A percentile compares a stretch with the other conserved stretches of the same genome.
These are phyloP conservation scores for Mormyrus iriodes DNA, from an alignment of 2,113 vertebrate genomes.

Conservation along the genomic window DNA sequence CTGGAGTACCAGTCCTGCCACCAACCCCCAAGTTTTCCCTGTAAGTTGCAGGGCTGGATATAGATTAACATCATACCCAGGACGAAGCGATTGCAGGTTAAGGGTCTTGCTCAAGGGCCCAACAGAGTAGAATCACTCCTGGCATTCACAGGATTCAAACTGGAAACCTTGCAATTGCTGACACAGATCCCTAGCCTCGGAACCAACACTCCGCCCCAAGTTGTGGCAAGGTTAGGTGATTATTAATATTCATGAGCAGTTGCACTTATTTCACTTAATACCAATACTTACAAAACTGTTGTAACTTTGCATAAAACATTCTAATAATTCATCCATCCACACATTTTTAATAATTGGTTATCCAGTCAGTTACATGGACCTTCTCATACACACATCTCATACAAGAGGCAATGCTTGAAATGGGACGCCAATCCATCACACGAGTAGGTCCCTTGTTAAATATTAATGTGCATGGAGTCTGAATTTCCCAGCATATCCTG, in stretches of 20 bases:
- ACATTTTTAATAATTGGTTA: background rate
- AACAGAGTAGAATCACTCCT: too few species aligned
- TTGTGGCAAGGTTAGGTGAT: background rate
- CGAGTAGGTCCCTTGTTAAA: background rate
- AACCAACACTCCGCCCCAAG: too few species aligned
- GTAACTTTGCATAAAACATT: background rate
- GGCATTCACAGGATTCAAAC: too few species aligned
- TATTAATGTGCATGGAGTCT: background rate
- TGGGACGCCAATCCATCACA: background rate
- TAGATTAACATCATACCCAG: too few species aligned
- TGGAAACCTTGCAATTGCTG: too few species aligned
- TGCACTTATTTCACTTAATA: background rate
- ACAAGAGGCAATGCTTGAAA: background rate
- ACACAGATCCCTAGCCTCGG: too few species aligned
- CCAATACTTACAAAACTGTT: background rate
- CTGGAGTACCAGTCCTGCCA: too few species aligned
- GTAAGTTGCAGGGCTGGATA: too few species aligned
- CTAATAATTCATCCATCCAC: background rate
- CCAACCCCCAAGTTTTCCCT: too few species aligned
- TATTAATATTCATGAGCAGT: background rate
- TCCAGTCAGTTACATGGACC: background rate
- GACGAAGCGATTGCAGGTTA: too few species aligned
- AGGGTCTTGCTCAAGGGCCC: too few species aligned
- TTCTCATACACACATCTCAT: background rate
- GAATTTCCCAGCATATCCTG: background rate